Evolutionary conservation across 2,797 vertebrate species (phyloP).

Genomic region (Gallinago solitaria): DNA sequence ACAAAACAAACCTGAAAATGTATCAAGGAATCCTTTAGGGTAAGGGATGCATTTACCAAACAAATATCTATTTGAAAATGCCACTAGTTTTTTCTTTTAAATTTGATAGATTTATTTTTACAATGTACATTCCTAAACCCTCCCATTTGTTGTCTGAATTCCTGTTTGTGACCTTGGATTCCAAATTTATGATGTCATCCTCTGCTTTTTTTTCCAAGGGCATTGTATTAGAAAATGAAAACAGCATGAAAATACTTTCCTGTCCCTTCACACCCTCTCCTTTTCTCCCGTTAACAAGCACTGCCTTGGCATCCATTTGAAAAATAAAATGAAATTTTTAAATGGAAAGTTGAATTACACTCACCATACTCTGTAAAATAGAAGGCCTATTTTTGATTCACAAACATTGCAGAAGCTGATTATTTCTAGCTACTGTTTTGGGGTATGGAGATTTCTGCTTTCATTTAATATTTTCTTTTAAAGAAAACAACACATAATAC

Average conservation of each 20-base stretch:
- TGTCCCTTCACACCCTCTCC: slow-evolving; percentile 38
- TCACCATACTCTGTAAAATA: not conserved
- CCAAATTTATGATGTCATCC: slow-evolving; percentile 63
- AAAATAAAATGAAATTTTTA: not conserved
- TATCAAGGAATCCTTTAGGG: not conserved
- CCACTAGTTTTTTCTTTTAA: slow-evolving; percentile 7
- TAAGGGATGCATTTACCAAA: not conserved
- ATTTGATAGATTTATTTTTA: slow-evolving; percentile 66
- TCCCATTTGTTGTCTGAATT: slow-evolving; percentile 67
- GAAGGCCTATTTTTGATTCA: not conserved
- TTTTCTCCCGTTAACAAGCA: slow-evolving; percentile 44
- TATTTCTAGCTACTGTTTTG: not conserved
- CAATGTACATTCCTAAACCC: slow-evolving; percentile 65
- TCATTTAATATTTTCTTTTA: not conserved
- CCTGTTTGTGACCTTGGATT: slow-evolving; percentile 71
- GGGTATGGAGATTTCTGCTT: not conserved
- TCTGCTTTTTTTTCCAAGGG: slow-evolving; percentile 62
- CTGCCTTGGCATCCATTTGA: not conserved
- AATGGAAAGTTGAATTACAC: not conserved
- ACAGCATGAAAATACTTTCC: slow-evolving; percentile 53
- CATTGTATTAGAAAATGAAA: slow-evolving; percentile 71
- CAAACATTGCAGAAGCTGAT: not conserved
- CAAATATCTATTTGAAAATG: slow-evolving; percentile 6
- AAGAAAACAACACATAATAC: not conserved
- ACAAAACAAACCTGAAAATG: not conserved